Percentiles rank a stretch among this genome's conserved stretches.
These are phyloP conservation scores for Sardinella longiceps DNA, from an alignment of 2,797 vertebrate genomes.

Conservation along the genomic window DNA sequence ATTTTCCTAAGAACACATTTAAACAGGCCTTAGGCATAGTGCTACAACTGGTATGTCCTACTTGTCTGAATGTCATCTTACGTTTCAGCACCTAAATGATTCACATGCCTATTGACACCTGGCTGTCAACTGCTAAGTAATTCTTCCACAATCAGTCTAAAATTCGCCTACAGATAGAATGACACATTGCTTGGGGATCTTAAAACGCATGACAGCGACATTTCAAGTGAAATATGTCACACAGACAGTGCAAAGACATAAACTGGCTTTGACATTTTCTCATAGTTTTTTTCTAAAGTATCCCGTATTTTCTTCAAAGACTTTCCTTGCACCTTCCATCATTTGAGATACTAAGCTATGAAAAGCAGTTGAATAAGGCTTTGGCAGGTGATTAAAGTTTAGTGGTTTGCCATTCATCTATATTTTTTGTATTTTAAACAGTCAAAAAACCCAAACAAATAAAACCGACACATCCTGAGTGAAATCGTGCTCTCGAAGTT, in stretches of 20 bases:
- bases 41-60: background rate
- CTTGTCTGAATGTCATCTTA: background rate
- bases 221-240: background rate
- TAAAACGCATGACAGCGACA: background rate
- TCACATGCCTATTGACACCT: background rate
- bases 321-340: background rate
- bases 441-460: background rate
- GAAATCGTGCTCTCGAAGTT: background rate
- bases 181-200: background rate
- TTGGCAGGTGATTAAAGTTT: constrained; percentile 9
- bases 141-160: constrained; percentile 7
- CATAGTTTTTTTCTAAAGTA: background rate
- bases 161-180: background rate
- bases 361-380: background rate
- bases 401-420: background rate
- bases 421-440: background rate
- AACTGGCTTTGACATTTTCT: background rate
- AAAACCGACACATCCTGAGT: background rate
- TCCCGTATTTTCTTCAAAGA: background rate
- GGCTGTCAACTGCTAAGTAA: background rate
- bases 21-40: background rate
- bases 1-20: background rate
- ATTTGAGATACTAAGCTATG: background rate
- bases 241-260: background rate
- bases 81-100: background rate